Evolutionary conservation across 2,113 vertebrate species (phyloP).

Genomic region (Pterocles burchelli): DNA sequence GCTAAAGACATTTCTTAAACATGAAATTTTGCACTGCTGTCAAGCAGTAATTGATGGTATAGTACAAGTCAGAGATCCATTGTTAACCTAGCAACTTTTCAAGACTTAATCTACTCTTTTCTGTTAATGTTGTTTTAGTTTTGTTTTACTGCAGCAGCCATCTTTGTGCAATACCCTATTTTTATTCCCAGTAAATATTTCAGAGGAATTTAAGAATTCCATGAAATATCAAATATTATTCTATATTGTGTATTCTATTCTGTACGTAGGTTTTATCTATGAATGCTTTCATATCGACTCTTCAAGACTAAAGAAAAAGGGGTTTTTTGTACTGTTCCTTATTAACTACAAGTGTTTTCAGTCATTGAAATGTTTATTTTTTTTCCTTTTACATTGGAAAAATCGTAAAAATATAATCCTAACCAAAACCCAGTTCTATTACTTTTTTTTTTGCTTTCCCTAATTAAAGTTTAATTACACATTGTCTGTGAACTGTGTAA

Average conservation of each 20-base stretch:
- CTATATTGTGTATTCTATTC: neutral
- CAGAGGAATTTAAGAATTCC: neutral
- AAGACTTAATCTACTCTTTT: neutral
- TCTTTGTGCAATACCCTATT: neutral
- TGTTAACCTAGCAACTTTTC: neutral
- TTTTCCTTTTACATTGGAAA: neutral
- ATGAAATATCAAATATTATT: neutral
- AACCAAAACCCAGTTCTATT: neutral
- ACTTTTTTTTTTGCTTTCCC: neutral
- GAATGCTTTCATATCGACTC: neutral
- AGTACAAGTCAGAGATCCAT: neutral
- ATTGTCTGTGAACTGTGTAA: neutral
- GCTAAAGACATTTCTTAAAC: neutral
- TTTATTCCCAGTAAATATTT: neutral
- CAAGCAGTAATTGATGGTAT: neutral
- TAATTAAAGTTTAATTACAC: neutral
- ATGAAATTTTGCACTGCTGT: neutral
- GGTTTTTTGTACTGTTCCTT: neutral
- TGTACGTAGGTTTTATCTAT: neutral
- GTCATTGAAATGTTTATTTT: neutral
- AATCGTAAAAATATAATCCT: neutral
- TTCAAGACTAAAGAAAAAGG: neutral
- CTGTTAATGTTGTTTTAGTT: neutral
- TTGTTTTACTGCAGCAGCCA: neutral
- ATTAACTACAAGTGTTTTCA: neutral